Conservation (phyloP, 1,140 invertebrate species). For the Sitophilus oryzae region DNA sequence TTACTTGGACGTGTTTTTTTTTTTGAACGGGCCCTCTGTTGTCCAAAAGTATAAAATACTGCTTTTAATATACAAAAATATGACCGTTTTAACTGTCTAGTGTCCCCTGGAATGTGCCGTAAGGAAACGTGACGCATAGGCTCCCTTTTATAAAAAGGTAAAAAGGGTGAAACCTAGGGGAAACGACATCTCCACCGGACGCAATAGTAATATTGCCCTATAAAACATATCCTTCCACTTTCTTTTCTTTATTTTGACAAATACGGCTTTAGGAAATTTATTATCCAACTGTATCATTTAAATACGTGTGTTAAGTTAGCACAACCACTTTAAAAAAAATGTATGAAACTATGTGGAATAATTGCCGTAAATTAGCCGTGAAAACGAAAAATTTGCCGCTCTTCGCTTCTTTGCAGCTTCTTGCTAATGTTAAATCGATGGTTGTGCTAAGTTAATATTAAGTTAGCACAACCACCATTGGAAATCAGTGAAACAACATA, state of each 20-base stretch:
- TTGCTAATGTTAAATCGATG: background rate
- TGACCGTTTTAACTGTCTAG: constrained; percentile 23
- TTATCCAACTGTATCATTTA: background rate
- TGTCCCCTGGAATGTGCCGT: constrained; percentile 1
- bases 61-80: constrained; percentile 25
- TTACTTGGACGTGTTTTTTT: background rate
- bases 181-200: background rate
- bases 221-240: background rate
- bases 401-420: background rate
- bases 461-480: no score
- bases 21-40: constrained; percentile 7
- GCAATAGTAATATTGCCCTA: background rate
- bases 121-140: constrained; percentile 22
- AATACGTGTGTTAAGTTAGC: no score
- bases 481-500: no score
- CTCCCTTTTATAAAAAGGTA: constrained; percentile 17
- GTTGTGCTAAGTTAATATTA: no score
- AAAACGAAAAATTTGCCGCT: no score
- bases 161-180: constrained; percentile 20
- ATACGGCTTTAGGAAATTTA: background rate
- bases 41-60: constrained; percentile 22
- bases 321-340: no score
- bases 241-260: background rate
- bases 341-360: no score
- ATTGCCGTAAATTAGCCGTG: no score